These are phyloP conservation scores for Philonicus albiceps DNA, from an alignment of 2,888 invertebrate genomes.

Conservation along the genomic window DNA sequence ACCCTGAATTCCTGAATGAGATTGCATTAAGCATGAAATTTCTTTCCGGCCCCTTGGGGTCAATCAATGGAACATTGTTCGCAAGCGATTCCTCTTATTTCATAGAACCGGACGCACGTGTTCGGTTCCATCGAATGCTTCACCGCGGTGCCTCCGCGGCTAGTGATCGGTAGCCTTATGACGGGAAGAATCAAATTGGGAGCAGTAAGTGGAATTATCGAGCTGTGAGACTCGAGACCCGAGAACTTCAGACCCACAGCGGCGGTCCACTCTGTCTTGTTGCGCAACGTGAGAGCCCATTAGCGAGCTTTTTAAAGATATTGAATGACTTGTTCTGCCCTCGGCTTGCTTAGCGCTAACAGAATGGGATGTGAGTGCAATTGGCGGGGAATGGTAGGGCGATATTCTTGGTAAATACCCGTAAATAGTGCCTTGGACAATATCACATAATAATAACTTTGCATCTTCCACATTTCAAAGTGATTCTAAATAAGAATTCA, in stretches of 20 bases:
- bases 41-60: conserved; percentile 49
- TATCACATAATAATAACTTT: neutral
- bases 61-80: conserved; percentile 51
- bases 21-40: conserved; percentile 49
- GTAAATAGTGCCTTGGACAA: neutral
- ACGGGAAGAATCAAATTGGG: conserved; percentile 41
- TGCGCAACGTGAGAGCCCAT: neutral
- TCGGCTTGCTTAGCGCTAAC: neutral
- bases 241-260: neutral
- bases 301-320: neutral
- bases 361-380: neutral
- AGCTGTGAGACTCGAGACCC: neutral
- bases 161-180: neutral
- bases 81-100: conserved; percentile 14
- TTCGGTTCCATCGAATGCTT: conserved; percentile 41
- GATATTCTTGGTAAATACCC: neutral
- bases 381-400: neutral
- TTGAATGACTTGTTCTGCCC: neutral
- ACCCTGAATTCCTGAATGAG: conserved; percentile 46
- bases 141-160: neutral
- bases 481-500: neutral
- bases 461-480: neutral
- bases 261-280: neutral
- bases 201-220: conserved; percentile 45
- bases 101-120: conserved; percentile 50